phyloP scores from a whole-genome alignment of 2,888 invertebrate genomes.

The Plagiodera versicolora region DNA sequence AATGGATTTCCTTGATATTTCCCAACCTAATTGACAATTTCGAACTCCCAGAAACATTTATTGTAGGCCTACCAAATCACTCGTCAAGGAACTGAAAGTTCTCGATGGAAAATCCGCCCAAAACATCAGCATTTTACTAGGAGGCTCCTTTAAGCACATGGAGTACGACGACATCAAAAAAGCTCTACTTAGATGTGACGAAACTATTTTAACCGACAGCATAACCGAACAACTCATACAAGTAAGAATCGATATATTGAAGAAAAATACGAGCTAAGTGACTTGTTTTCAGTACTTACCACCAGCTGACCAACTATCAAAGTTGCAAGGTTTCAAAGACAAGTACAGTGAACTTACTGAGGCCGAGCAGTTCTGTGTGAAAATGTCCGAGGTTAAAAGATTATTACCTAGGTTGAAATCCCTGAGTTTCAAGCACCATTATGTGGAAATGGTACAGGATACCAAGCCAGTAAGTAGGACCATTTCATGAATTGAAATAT shows the following conservation, averaged over 20 bases:
- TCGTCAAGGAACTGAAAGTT: conserved; percentile 88
- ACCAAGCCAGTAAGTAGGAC: conserved; percentile 75
- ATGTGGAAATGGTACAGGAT: conserved; percentile 83
- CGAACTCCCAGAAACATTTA: not conserved
- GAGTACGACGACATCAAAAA: conserved; percentile 78
- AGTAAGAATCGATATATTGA: conserved; percentile 45
- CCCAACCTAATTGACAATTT: too few relatives aligned
- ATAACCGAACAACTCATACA: conserved; percentile 87
- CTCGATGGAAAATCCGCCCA: conserved; percentile 92
- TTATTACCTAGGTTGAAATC: conserved; percentile 84
- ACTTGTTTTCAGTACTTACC: conserved; percentile 74
- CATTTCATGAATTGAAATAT: not conserved
- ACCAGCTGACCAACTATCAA: conserved; percentile 84
- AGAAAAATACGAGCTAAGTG: too few relatives aligned
- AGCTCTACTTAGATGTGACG: conserved; percentile 85
- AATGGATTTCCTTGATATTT: too few relatives aligned
- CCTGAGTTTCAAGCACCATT: conserved; percentile 85
- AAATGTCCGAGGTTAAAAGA: conserved; percentile 86
- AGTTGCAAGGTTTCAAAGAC: conserved; percentile 77
- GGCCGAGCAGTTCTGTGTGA: conserved; percentile 93
- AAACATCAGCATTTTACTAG: conserved; percentile 82
- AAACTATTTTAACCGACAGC: conserved; percentile 80
- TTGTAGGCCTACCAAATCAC: conserved; percentile 51
- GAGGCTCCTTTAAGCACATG: conserved; percentile 85
- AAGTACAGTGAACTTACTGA: conserved; percentile 81